Conservation (phyloP, 2,888 invertebrate genomes). For the Dexiosoma caninum region DNA sequence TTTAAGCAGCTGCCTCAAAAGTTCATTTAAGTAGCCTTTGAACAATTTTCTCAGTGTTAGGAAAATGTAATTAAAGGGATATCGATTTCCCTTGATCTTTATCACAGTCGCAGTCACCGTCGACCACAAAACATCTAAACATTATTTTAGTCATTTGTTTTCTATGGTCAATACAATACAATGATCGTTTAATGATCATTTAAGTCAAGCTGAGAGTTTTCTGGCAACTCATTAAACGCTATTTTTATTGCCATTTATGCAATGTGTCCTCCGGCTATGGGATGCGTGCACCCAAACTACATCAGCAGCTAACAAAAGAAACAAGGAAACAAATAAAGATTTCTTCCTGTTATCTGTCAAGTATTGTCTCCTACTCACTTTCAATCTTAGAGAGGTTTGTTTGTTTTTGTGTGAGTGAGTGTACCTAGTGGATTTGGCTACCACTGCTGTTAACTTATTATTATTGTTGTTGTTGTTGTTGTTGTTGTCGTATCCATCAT, state of each 20-base stretch:
- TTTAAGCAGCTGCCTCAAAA: slow-evolving; percentile 44
- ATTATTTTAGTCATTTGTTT: slow-evolving; percentile 45
- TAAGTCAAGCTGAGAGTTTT: slow-evolving; percentile 71
- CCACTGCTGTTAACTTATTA: slow-evolving; percentile 43
- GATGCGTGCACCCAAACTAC: slow-evolving; percentile 42
- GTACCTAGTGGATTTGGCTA: too few relatives aligned
- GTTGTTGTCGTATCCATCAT: slow-evolving; percentile 47
- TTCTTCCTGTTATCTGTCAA: slow-evolving; percentile 66
- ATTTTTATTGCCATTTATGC: slow-evolving; percentile 71
- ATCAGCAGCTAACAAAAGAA: slow-evolving; percentile 36
- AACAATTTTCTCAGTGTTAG: not conserved
- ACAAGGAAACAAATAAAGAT: slow-evolving; percentile 48
- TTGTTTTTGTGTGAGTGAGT: not conserved
- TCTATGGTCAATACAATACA: slow-evolving; percentile 49
- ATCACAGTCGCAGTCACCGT: slow-evolving; percentile 24
- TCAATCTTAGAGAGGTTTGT: not conserved
- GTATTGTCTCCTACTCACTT: slow-evolving; percentile 63
- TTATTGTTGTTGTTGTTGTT: not conserved
- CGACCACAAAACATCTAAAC: slow-evolving; percentile 57
- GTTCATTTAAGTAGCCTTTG: slow-evolving; percentile 37
- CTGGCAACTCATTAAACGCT: slow-evolving; percentile 73
- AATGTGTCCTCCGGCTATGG: slow-evolving; percentile 47
- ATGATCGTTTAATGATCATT: slow-evolving; percentile 47
- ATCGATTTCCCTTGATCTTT: slow-evolving; percentile 50
- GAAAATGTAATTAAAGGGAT: slow-evolving; percentile 46